Base-by-base conservation (phyloP, 2,888 invertebrate species). In the Aleiodes alternator region DNA sequence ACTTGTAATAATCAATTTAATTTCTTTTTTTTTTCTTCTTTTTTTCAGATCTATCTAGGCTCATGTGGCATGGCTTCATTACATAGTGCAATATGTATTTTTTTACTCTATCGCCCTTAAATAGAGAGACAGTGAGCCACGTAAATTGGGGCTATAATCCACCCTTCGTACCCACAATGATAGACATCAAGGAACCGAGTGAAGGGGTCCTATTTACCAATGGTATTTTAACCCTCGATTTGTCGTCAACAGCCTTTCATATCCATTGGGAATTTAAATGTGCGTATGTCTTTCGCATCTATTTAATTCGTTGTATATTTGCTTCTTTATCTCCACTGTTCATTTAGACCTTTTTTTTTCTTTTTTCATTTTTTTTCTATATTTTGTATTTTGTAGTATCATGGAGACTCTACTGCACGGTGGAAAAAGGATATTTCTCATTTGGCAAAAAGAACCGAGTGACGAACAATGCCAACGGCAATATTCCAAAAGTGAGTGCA, bases 191-290 rank as follows among this genome's bases (percentile, higher is more conserved):
- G 73, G 75, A 80, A 80, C 79, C 23, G 23, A 23, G 23, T 78
- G 77, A 76, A 78, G 80, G 79, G 76, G 81, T 4, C 77, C 84
- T 88, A 85, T 89, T 89, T 89, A 87, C 89, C 86, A 82, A 88
- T 87, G 84, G 89, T 84, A 87, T 89, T 89, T 89, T 88, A 89
- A 89, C 89, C 89, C 89, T 89, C 89, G 87, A 89, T 89, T 89
- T 89, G 88, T 89, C 88, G 87, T 89, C 88, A 89, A 88, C 89
- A 88, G 88, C 87, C 87, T 86, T 84, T 61, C 82, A 78, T 84
- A 83, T 82, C 88, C 87, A 85, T 86, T 84, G 87, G 87, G 87
- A 87, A 82, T 86, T 81, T 48, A 66, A 77, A 77, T 73, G 76
- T 71, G 72, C 78, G 78, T 68, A 71, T 77, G 51, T 74, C 70